These are phyloP conservation scores for Ochotona princeps DNA, from an alignment of 2,113 vertebrate species.

Conservation along the genomic window DNA sequence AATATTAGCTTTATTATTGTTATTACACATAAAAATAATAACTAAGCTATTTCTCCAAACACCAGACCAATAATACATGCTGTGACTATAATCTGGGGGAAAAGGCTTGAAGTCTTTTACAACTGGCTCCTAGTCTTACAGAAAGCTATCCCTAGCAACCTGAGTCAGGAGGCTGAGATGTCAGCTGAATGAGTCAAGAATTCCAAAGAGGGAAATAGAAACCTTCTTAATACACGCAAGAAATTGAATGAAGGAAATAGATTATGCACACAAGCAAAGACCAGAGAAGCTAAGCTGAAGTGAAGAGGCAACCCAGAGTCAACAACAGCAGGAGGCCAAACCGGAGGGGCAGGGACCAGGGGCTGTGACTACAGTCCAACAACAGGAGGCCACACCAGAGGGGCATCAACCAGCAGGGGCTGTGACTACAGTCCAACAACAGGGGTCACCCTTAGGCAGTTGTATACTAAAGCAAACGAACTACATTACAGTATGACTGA, in stretches of 20 bases:
- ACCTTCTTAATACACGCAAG: not conserved
- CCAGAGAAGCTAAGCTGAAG: not conserved
- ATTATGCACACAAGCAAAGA: not conserved
- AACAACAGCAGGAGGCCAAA: not conserved
- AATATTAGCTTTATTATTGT: not conserved
- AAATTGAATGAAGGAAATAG: not conserved
- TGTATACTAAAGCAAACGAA: not conserved
- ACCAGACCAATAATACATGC: not conserved
- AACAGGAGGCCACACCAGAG: not conserved
- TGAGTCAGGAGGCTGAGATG: not conserved
- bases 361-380: not conserved
- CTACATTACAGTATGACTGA: not conserved
- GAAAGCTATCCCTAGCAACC: not conserved
- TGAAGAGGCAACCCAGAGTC: not conserved
- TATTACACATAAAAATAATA: not conserved
- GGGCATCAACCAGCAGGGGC: not conserved
- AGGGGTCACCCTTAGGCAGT: not conserved
- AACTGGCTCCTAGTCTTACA: not conserved
- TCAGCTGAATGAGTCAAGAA: not conserved
- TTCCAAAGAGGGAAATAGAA: not conserved
- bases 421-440: not conserved
- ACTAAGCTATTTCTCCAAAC: not conserved
- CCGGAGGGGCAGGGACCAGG: not conserved
- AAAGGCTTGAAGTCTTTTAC: not conserved
- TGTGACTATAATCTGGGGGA: not conserved